A percentile compares a stretch with the other conserved stretches of the same genome.
Conservation (phyloP, 2,797 vertebrate species). For the Aselliscus stoliczkanus region DNA sequence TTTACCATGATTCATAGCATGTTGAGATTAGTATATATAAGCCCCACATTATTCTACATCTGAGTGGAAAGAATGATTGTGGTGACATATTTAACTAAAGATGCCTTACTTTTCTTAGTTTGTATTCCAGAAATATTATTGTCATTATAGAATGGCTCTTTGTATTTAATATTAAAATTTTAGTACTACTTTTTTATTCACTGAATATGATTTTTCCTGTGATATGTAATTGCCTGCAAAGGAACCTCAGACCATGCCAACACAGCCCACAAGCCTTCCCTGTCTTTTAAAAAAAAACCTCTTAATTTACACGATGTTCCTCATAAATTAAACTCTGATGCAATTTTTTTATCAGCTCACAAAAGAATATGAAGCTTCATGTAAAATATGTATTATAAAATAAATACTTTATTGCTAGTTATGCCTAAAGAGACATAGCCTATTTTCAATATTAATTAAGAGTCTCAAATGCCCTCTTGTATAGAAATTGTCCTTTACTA, state of each 20-base stretch:
- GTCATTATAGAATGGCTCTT: background rate
- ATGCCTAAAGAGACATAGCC: background rate
- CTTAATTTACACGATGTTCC: background rate
- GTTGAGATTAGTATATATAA: background rate
- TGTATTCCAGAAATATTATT: background rate
- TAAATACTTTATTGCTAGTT: background rate
- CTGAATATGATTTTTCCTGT: background rate
- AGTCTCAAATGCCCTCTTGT: background rate
- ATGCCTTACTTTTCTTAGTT: conserved; percentile 5
- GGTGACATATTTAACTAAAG: background rate
- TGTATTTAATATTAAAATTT: conserved; percentile 44
- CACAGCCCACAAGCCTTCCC: background rate
- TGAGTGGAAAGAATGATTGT: background rate
- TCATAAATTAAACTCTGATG: background rate
- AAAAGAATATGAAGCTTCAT: background rate
- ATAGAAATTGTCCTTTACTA: background rate
- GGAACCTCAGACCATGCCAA: background rate
- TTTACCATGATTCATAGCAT: background rate
- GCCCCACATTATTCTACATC: background rate
- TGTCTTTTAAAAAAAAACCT: background rate
- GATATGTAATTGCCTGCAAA: background rate
- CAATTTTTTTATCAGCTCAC: background rate
- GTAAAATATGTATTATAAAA: background rate
- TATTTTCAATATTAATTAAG: background rate
- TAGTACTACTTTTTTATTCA: conserved; percentile 38